Conservation (phyloP, 2,888 invertebrate genomes). For the Dasysyrphus albostriatus region DNA sequence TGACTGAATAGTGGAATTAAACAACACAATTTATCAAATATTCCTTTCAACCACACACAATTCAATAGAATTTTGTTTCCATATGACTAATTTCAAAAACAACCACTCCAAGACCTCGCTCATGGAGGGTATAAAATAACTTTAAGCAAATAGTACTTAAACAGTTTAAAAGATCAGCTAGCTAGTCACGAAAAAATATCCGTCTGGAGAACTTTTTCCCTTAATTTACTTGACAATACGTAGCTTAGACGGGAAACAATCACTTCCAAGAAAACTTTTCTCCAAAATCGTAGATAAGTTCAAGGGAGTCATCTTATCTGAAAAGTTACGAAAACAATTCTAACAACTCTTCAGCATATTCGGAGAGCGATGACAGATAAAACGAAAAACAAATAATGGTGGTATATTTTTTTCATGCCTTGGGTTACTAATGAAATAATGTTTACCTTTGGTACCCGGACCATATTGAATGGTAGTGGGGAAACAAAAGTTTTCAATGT, state of each 20-base stretch:
- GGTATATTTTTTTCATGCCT: conserved; percentile 4
- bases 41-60: not conserved
- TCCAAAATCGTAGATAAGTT: not conserved
- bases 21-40: not conserved
- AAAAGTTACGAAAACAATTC: conserved; percentile 13
- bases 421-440: not conserved
- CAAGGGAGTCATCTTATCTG: conserved; percentile 13
- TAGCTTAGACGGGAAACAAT: conserved; percentile 9
- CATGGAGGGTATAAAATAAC: not conserved
- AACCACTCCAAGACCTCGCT: not conserved
- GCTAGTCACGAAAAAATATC: conserved; percentile 1
- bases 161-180: conserved; percentile 11
- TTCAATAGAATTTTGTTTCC: not conserved
- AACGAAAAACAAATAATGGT: conserved; percentile 13
- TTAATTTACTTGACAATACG: conserved; percentile 16
- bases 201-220: not conserved
- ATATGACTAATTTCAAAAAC: not conserved
- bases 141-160: conserved; percentile 11
- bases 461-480: not conserved
- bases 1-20: too few species aligned
- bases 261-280: conserved; percentile 22
- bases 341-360: conserved; percentile 1
- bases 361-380: conserved; percentile 3
- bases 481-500: not conserved
- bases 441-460: conserved; percentile 2